These are phyloP conservation scores for Pseudoips prasinana DNA, from an alignment of 2,888 invertebrate species.

Conservation along the genomic window DNA sequence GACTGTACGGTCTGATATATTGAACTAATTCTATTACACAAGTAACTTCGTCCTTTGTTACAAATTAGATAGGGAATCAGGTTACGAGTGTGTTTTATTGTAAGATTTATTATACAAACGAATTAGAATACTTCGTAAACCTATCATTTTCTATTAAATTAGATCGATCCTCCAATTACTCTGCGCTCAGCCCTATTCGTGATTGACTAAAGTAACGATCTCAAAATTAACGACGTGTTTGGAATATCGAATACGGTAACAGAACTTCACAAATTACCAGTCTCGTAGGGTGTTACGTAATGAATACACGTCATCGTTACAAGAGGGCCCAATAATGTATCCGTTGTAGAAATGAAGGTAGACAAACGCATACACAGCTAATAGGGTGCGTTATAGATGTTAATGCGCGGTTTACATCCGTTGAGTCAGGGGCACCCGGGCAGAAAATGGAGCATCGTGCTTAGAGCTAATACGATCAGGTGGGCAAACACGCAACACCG, in stretches of 20 bases:
- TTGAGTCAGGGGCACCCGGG: constrained; percentile 67
- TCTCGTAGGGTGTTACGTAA: constrained; percentile 14
- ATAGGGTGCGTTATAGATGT: constrained; percentile 61
- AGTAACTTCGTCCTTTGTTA: neutral
- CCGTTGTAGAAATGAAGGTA: constrained; percentile 41
- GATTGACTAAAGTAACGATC: constrained; percentile 24
- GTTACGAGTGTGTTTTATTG: neutral
- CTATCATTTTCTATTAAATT: constrained; percentile 13
- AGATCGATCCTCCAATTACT: constrained; percentile 18
- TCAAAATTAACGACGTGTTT: constrained; percentile 29
- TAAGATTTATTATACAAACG: constrained; percentile 14
- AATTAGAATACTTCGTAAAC: constrained; percentile 1
- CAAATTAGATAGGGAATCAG: neutral
- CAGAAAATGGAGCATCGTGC: constrained; percentile 75
- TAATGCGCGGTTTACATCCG: constrained; percentile 68
- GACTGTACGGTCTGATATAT: constrained; percentile 16
- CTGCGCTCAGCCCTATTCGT: constrained; percentile 6
- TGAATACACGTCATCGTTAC: constrained; percentile 16
- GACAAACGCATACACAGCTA: constrained; percentile 59
- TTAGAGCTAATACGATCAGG: constrained; percentile 78
- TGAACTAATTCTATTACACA: constrained; percentile 13
- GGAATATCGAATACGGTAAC: constrained; percentile 14
- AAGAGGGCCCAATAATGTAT: no score
- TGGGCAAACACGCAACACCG: constrained; percentile 73
- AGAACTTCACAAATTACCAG: constrained; percentile 25